Conservation (phyloP, 1,140 invertebrate genomes). For the Chymomyza costata region DNA sequence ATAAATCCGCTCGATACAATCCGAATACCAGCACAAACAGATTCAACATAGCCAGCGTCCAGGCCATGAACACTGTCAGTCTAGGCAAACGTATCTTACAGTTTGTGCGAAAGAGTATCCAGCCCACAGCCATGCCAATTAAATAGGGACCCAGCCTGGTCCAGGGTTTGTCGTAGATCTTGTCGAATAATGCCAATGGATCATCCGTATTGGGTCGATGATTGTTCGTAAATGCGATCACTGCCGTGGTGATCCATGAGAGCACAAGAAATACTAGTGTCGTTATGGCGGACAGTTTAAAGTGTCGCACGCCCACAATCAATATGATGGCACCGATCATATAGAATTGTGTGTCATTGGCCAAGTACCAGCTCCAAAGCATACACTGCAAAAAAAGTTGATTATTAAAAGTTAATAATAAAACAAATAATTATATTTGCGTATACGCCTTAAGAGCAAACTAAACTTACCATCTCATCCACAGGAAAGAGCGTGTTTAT, state of each 20-base stretch:
- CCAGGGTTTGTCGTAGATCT: conserved; percentile 93
- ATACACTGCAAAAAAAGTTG: conserved; percentile 82
- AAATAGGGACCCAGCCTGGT: conserved; percentile 88
- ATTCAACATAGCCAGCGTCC: conserved; percentile 80
- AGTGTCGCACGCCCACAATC: conserved; percentile 84
- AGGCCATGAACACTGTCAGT: conserved; percentile 82
- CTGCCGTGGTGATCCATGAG: conserved; percentile 86
- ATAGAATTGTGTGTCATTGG: conserved; percentile 90
- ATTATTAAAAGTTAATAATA: too few relatives aligned
- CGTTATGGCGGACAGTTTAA: conserved; percentile 82
- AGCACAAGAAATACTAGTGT: conserved; percentile 82
- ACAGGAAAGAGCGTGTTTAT: conserved; percentile 90
- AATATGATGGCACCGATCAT: conserved; percentile 86
- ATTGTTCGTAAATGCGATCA: conserved; percentile 86
- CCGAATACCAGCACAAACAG: conserved; percentile 86
- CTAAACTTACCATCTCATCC: conserved; percentile 85
- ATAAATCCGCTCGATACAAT: conserved; percentile 83
- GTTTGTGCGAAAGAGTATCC: conserved; percentile 88
- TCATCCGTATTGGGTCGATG: conserved; percentile 88
- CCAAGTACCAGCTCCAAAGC: conserved; percentile 93
- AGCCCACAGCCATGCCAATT: conserved; percentile 88
- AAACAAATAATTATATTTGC: too few relatives aligned
- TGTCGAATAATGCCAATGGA: conserved; percentile 88
- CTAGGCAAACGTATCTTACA: conserved; percentile 85
- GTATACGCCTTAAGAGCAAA: too few relatives aligned